These are phyloP conservation scores for Craniophora ligustri DNA, from an alignment of 2,888 invertebrate species.

Conservation along the genomic window DNA sequence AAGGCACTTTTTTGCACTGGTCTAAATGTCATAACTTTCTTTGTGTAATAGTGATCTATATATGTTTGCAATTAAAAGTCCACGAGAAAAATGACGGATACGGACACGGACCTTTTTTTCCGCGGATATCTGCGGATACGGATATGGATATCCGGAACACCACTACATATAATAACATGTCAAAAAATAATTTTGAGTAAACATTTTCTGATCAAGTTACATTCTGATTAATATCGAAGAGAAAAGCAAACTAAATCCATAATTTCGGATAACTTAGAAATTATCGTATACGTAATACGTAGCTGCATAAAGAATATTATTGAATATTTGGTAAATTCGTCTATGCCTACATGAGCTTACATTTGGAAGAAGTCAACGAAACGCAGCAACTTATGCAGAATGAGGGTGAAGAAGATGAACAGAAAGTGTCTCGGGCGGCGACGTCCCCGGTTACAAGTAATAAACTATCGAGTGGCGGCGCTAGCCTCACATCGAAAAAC, in stretches of 20 bases:
- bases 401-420: constrained; percentile 84
- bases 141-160: too few relatives aligned
- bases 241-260: neutral
- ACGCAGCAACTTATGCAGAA: constrained; percentile 86
- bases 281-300: neutral
- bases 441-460: constrained; percentile 84
- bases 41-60: too few relatives aligned
- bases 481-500: constrained; percentile 78
- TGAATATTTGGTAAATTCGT: too few relatives aligned
- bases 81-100: too few relatives aligned
- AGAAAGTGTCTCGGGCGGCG: constrained; percentile 71
- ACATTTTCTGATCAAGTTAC: too few relatives aligned
- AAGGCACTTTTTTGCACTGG: too few relatives aligned
- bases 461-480: constrained; percentile 83
- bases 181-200: too few relatives aligned
- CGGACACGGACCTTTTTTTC: too few relatives aligned
- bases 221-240: neutral
- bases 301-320: neutral
- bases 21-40: too few relatives aligned
- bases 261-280: neutral
- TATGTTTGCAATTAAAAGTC: too few relatives aligned
- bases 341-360: constrained; percentile 77
- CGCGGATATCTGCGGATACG: too few relatives aligned
- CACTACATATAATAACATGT: too few relatives aligned
- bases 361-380: constrained; percentile 83